Base-by-base conservation (phyloP, 2,888 invertebrate species). In the Dichetophora obliterata region DNA sequence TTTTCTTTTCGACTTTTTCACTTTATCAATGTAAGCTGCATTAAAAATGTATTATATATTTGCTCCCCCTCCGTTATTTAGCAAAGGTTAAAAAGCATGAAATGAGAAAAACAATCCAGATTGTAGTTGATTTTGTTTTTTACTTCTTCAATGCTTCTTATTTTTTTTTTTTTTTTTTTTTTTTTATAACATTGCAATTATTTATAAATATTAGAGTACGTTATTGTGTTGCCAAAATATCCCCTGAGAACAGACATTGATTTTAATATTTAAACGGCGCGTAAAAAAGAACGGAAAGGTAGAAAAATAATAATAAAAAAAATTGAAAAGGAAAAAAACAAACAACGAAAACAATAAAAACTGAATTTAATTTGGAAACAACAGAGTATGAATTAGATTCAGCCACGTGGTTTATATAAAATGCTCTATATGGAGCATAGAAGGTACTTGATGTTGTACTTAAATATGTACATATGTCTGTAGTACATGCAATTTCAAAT, bases 1-100 rank as follows among this genome's bases (percentile, higher is more conserved):
- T 69, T 69, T 50, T 50, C 68, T 43, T 57, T 61, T n/a, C 27
- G 11, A 22, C 69, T 59, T 70, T 37, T 37, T 34, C 34, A n/a
- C 6, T 54, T 85, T 84, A 85, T 85, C 84, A 85, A 84, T 85
- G 31, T 84, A 85, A 84, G 84, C 84, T 80, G 82, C 82, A 84
- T 84, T 84, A 85, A 85, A 84, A 84, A 84, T 84, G 82, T 84
- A 84, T 84, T 84, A 82, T 69, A 61, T 75, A 8, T 37, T 27
- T 22, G 22, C 52, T 37, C 34, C 37, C 22, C 27, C n/a, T 43
- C 43, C 19, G 14, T 50, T 19, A 24, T 24, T 24, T 24, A 24
- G 11, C 22, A 11, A 50, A 24, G 22, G 37, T 22, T 31, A 31
- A 43, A 66, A 19, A 43, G 68, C 43, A 11, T 19, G 57, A 19